A percentile compares a stretch with the other conserved stretches of the same genome.
Conservation (phyloP, 2,113 vertebrate genomes). For the Macheiramphus alcinus region DNA sequence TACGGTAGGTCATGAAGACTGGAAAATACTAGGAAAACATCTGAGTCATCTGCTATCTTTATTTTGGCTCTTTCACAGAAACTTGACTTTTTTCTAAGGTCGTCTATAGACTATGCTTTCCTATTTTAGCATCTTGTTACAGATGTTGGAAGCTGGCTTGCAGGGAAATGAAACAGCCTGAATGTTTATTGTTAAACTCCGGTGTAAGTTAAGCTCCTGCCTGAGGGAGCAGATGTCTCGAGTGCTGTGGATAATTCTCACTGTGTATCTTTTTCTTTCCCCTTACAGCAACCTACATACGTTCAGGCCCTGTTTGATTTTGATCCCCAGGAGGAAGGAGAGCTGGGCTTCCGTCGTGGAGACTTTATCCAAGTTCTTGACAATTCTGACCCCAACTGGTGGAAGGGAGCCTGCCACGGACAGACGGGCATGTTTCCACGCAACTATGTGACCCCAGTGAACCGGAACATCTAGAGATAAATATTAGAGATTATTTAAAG, state of each 20-base stretch:
- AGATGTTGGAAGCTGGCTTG: background rate
- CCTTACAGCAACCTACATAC: conserved; percentile 84
- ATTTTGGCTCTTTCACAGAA: background rate
- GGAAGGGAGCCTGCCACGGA: conserved; percentile 96
- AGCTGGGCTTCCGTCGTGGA: conserved; percentile 95
- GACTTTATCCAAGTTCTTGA: conserved; percentile 99
- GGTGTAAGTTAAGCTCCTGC: background rate
- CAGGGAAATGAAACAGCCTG: background rate
- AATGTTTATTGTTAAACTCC: background rate
- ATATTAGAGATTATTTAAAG: conserved; percentile 76
- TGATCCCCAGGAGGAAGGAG: conserved; percentile 97
- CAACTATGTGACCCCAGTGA: conserved; percentile 97
- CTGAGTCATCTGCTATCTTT: background rate
- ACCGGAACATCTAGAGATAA: conserved; percentile 90
- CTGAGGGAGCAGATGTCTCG: background rate
- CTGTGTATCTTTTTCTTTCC: background rate
- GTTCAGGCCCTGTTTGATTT: conserved; percentile 99
- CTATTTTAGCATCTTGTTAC: background rate
- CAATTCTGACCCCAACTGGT: conserved; percentile 99
- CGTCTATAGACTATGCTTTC: background rate
- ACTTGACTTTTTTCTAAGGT: background rate
- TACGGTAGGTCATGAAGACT: background rate
- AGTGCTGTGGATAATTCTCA: background rate
- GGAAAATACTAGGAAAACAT: background rate
- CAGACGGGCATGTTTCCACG: conserved; percentile 99